Conservation (phyloP, 2,113 vertebrate genomes). For the Stigmatopora nigra region DNA sequence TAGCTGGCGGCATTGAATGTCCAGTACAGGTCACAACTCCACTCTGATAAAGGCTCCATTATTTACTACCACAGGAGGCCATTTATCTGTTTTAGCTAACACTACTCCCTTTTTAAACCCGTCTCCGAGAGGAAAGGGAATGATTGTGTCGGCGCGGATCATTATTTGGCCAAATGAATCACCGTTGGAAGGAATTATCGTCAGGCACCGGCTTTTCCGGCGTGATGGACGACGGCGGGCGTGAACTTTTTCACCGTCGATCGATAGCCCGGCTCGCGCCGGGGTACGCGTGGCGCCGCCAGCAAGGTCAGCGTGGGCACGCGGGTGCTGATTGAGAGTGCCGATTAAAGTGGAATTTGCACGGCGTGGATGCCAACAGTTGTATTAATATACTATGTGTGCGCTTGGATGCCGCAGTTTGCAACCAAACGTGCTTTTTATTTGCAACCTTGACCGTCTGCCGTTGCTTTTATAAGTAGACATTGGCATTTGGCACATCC, state of each 20-base stretch:
- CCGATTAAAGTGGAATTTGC: slow-evolving; percentile 53
- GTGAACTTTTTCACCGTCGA: slow-evolving; percentile 52
- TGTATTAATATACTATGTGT: slow-evolving; percentile 16
- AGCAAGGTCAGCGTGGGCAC: slow-evolving; percentile 49
- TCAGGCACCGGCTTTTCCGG: slow-evolving; percentile 21
- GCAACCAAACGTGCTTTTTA: slow-evolving; percentile 23
- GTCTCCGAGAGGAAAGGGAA: slow-evolving; percentile 9
- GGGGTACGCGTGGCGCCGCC: slow-evolving; percentile 14
- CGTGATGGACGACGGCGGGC: slow-evolving; percentile 29
- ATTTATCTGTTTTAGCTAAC: slow-evolving; percentile 5
- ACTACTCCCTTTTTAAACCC: slow-evolving; percentile 14
- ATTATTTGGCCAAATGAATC: slow-evolving; percentile 39
- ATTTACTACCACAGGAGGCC: slow-evolving; percentile 1
- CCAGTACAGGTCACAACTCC: background rate
- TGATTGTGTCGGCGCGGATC: slow-evolving; percentile 22
- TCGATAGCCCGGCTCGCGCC: slow-evolving; percentile 33
- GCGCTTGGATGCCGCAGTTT: slow-evolving; percentile 19
- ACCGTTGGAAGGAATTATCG: slow-evolving; percentile 27
- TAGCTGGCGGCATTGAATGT: background rate
- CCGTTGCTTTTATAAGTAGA: slow-evolving; percentile 14
- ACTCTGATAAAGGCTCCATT: background rate
- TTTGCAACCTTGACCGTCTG: slow-evolving; percentile 7
- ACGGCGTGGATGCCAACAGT: slow-evolving; percentile 22
- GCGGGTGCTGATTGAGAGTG: slow-evolving; percentile 38
- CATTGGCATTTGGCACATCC: slow-evolving; percentile 15